A percentile compares a stretch with the other conserved stretches of the same genome.
Evolutionary conservation across 2,797 vertebrate species (phyloP).

Genomic region (Gallinago stenura): DNA sequence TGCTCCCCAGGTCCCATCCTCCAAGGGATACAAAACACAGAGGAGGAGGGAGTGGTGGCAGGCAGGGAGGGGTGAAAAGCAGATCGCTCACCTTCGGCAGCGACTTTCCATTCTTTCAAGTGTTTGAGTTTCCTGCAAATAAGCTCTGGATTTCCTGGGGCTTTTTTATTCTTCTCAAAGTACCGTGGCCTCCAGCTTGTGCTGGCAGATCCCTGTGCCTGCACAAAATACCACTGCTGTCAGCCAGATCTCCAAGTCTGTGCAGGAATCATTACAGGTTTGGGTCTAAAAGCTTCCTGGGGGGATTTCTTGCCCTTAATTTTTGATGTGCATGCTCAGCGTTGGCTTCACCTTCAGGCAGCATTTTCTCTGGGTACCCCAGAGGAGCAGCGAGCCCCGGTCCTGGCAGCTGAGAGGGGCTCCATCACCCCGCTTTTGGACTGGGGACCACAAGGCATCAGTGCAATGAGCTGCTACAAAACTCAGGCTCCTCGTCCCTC

Average conservation of each 20-base stretch:
- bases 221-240: neutral
- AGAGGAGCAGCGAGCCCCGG: neutral
- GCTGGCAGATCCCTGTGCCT: neutral
- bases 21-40: neutral
- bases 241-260: neutral
- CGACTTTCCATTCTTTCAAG: neutral
- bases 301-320: neutral
- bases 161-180: neutral
- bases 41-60: neutral
- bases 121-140: neutral
- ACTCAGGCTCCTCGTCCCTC: neutral
- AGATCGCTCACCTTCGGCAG: rapidly evolving
- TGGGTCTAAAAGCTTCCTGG: neutral
- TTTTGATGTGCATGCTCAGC: rapidly evolving
- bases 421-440: rapidly evolving
- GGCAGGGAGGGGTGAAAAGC: neutral
- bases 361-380: neutral
- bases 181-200: neutral
- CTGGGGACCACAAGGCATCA: rapidly evolving
- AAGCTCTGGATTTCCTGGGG: slow-evolving; percentile 27
- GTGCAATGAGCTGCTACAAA: neutral
- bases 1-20: rapidly evolving
- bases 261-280: neutral
- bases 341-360: neutral
- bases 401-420: neutral